Conservation (phyloP, 2,113 vertebrate species). For the Corythaixoides concolor region DNA sequence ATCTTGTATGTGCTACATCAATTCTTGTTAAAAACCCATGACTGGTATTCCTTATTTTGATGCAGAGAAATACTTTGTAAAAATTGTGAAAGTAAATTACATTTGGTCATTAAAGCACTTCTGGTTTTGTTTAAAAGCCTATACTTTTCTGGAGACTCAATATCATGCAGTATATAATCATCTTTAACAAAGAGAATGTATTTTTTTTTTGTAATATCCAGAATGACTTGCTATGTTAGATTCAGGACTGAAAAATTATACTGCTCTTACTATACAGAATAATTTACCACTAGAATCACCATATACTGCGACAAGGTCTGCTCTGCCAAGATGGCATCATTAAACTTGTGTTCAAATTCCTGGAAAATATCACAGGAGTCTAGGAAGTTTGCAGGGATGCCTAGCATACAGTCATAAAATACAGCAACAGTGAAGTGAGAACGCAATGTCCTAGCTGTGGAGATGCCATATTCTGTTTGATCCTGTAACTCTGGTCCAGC, state of each 20-base stretch:
- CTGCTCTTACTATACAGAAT: background rate
- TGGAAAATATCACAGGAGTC: background rate
- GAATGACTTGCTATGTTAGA: background rate
- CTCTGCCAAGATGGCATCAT: background rate
- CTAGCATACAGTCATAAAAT: background rate
- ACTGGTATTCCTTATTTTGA: background rate
- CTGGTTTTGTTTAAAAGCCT: background rate
- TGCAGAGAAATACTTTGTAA: background rate
- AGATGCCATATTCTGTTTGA: background rate
- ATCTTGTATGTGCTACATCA: background rate
- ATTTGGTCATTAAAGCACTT: background rate
- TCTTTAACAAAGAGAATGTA: background rate
- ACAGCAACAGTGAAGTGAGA: background rate
- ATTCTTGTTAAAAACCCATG: background rate
- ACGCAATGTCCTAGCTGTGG: background rate
- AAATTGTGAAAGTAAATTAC: background rate
- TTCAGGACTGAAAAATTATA: background rate
- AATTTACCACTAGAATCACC: background rate
- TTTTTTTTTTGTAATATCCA: background rate
- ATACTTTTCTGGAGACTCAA: background rate
- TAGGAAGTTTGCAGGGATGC: background rate
- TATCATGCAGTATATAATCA: background rate
- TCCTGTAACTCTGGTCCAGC: background rate
- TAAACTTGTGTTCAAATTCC: constrained; percentile 11
- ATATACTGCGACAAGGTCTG: background rate